phyloP scores from a whole-genome alignment of 37 sponge, comb jelly and placozoan genomes.

The Theonella swinhoei region DNA sequence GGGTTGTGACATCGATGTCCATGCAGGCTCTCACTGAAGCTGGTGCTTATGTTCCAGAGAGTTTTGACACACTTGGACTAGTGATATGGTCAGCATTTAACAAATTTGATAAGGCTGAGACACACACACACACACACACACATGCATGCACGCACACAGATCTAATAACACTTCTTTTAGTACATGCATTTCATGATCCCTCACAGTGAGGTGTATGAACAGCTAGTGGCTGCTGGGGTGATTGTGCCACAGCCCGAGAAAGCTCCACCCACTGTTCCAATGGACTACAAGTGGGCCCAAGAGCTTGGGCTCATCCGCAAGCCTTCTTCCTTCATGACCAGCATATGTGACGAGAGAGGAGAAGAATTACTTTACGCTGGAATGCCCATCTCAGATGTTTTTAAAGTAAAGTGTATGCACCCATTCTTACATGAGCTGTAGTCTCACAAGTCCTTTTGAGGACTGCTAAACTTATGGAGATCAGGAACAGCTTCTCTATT shows the following conservation, averaged over 20 bases:
- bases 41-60: slow-evolving; percentile 92
- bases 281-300: slow-evolving; percentile 99
- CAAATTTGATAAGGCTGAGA: too few relatives aligned
- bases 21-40: slow-evolving; percentile 78
- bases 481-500: too few relatives aligned
- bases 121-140: too few relatives aligned
- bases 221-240: slow-evolving; percentile 76
- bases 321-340: slow-evolving; percentile 91
- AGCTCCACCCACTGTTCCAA: slow-evolving; percentile 91
- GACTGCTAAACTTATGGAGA: too few relatives aligned
- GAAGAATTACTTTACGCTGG: slow-evolving; percentile 97
- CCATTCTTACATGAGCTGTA: too few relatives aligned
- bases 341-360: slow-evolving; percentile 97
- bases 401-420: slow-evolving; percentile 88
- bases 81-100: slow-evolving; percentile 81
- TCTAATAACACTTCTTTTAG: too few relatives aligned
- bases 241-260: slow-evolving; percentile 84
- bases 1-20: background rate
- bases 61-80: slow-evolving; percentile 88
- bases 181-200: background rate
- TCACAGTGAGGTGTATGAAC: slow-evolving; percentile 84
- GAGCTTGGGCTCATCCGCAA: slow-evolving; percentile 95
- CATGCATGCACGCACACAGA: too few relatives aligned
- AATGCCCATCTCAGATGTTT: slow-evolving; percentile 95
- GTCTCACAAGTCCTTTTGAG: too few relatives aligned